A percentile compares a stretch with the other conserved stretches of the same genome.
These are phyloP conservation scores for Galerucella calmariensis DNA, from an alignment of 2,888 invertebrate genomes.

Conservation along the genomic window DNA sequence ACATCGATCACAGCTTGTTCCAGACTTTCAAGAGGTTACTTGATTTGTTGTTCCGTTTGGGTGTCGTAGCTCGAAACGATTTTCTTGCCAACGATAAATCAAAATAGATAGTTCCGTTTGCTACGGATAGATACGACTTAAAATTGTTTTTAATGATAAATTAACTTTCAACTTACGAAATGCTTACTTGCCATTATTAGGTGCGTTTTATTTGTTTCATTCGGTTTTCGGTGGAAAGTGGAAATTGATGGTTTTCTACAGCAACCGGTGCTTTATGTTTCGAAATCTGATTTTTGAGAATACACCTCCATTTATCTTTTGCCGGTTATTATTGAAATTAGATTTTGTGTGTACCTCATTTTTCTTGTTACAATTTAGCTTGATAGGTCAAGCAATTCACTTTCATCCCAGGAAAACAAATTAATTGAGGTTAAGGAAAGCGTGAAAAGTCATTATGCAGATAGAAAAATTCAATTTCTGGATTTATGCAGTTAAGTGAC, in stretches of 20 bases:
- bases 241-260: not conserved
- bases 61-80: conserved; percentile 7
- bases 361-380: too few relatives aligned
- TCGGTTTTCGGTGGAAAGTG: not conserved
- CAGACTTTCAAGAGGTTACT: conserved; percentile 24
- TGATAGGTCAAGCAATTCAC: too few relatives aligned
- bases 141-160: not conserved
- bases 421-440: too few relatives aligned
- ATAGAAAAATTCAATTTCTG: too few relatives aligned
- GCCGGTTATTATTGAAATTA: too few relatives aligned
- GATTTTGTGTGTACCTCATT: too few relatives aligned
- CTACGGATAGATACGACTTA: not conserved
- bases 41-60: conserved; percentile 23
- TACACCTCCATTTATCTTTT: too few relatives aligned
- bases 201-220: not conserved
- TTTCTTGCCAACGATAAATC: not conserved
- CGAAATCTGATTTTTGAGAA: too few relatives aligned
- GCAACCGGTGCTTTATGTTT: not conserved
- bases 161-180: not conserved
- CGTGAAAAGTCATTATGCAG: too few relatives aligned
- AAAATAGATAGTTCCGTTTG: conserved; percentile 5
- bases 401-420: too few relatives aligned
- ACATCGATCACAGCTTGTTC: conserved; percentile 24
- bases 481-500: too few relatives aligned
- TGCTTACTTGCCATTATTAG: not conserved